Base-by-base conservation (phyloP, 2,113 vertebrate species). In the Pogona vitticeps region DNA sequence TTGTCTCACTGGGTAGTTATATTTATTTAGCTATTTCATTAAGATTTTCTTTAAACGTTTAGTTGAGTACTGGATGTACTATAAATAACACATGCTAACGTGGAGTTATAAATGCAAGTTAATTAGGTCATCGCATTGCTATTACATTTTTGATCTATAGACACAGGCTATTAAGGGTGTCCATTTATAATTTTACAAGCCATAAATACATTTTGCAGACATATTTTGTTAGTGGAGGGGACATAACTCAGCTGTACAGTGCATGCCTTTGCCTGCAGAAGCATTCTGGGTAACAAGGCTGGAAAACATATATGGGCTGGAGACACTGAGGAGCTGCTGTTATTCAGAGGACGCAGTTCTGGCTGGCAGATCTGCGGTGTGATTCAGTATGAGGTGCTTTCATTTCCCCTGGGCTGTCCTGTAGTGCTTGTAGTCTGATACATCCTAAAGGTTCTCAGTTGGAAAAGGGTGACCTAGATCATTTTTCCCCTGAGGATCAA, bases 91-190 rank as follows among this genome's bases (percentile, higher is more conserved):
- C 63, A 28, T 18, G 76, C 38, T 78, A 70, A 78, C 46, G 33
- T 82, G 80, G 28, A 56, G 80, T 21, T 70, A 70, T 70, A 82
- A 82, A 82, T 78, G 42, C 33, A 85, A 70, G 15, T 31, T 78
- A 36, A 56, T 85, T 31, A 78, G 75, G 46, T 85, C 76, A 78
- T 78, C 33, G 5, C 67, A 52, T 58, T 78, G 23, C 63, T 85
- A 56, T 77, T 78, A 23, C 68, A 70, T 77, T 21, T 68, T 77
- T 70, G n/a, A 78, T 46, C 15, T 70, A 26, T 58, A 78, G 38
- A 70, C 23, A n/a, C 15, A 36, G 23, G 42, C 42, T 78, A 21
- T 40, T 70, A 85, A 70, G 65, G 75, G 42, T 52, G 52, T 72
- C 40, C 61, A 52, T 84, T 76, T 84, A 46, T 84, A 76, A 63